phyloP scores from a whole-genome alignment of 2,888 invertebrate species.

The Dynastes maya region DNA sequence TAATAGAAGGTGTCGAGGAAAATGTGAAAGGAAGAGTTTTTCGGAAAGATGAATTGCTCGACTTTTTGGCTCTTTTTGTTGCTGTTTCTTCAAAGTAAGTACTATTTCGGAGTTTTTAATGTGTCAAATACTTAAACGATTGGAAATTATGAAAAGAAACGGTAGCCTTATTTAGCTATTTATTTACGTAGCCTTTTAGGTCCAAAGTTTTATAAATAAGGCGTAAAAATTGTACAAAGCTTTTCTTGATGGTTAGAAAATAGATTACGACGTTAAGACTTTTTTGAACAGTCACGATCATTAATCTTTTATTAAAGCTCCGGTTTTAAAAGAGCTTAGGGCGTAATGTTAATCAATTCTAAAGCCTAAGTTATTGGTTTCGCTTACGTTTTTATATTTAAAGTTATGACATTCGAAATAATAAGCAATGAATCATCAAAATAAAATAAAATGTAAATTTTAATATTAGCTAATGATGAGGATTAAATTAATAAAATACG shows the following conservation, averaged over 20 bases:
- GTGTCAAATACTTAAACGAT: too few species aligned
- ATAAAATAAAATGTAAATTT: not conserved
- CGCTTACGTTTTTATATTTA: not conserved
- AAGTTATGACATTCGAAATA: not conserved
- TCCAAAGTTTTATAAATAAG: conserved; percentile 8
- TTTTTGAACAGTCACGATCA: conserved; percentile 24
- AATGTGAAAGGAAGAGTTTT: conserved; percentile 47
- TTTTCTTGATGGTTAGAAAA: conserved; percentile 20
- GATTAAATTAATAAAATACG: conserved; percentile 9
- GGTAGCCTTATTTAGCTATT: not conserved
- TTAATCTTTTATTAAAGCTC: conserved; percentile 15
- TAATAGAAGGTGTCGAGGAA: conserved; percentile 27
- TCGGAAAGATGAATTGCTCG: conserved; percentile 59
- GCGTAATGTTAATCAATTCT: not conserved
- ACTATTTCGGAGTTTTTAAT: too few species aligned
- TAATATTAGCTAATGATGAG: not conserved
- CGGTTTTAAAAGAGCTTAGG: not conserved
- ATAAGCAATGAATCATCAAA: not conserved
- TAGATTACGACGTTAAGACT: conserved; percentile 12
- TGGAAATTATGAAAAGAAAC: too few species aligned
- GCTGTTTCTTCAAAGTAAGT: conserved; percentile 63
- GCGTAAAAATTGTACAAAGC: conserved; percentile 20
- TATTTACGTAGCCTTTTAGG: not conserved
- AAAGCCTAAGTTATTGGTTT: not conserved
- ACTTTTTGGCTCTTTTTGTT: conserved; percentile 60